Base-by-base conservation (phyloP, 2,888 invertebrate genomes). In the Drosophila anceps region DNA sequence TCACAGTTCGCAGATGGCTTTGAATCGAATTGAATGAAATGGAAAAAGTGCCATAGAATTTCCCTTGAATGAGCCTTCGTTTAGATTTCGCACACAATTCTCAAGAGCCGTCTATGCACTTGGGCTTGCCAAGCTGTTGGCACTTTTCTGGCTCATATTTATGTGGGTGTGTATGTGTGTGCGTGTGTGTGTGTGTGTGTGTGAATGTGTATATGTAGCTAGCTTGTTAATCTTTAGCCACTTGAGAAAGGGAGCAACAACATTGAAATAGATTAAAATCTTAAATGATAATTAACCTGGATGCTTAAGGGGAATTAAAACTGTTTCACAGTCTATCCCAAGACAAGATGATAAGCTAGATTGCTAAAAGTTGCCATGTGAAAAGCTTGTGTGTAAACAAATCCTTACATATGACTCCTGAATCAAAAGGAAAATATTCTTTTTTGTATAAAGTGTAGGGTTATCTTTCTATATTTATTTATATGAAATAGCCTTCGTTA, bases 41-140 rank as follows among this genome's bases (percentile, higher is more conserved):
- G 74, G 77, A 69, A 79, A 81, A 86, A 79, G 66, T 70, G 72
- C 88, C 70, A 87, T 83, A 65, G 84, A 71, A 84, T 76, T 82
- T 68, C n/a, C 70, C 62, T 67, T 82, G 84, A 87, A 84, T 82
- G 76, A 55, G 68, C 60, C 73, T 83, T 85, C 83, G 86, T 73
- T 84, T 85, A 81, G 82, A 81, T 76, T 79, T 81, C 77, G 64
- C 88, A 87, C 88, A 84, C 81, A 79, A 82, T 79, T 82, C 84
- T 76, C 88, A 70, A 71, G 78, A 55, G 88, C 62, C 73, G 69
- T 54, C 75, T 64, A 64, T 55, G 53, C 54, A 54, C 82, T 44
- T 51, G 54, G 44, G 66, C 18, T n/a, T 35, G 37, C 63, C 63
- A 62, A 37, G 35, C 46, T 59, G 67, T 57, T 61, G 48, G 43